Evolutionary conservation across 1,140 invertebrate species (phyloP).

Genomic region (Brevipalpus yothersi): DNA sequence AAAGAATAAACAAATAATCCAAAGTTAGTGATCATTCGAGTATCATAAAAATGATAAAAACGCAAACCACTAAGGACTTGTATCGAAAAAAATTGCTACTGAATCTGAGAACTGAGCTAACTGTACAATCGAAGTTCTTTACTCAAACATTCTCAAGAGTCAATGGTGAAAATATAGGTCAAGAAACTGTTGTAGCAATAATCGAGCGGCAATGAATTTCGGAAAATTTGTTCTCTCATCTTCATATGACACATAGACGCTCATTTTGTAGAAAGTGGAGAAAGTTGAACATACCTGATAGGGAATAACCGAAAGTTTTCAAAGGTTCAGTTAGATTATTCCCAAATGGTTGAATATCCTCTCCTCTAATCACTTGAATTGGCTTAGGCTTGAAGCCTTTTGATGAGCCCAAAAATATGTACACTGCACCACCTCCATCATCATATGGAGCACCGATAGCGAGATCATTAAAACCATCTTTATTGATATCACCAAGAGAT

Average conservation of each 20-base stretch:
- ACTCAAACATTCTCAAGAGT: no score
- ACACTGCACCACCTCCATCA: conserved; percentile 59
- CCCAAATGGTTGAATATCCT: no score
- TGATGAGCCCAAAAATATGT: conserved; percentile 68
- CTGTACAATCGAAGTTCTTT: no score
- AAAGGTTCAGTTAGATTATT: conserved; percentile 9
- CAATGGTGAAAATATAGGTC: no score
- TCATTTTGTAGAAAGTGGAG: conserved; percentile 2
- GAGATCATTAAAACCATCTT: conserved; percentile 44
- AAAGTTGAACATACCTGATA: conserved; percentile 32
- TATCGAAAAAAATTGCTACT: no score
- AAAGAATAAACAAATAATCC: no score
- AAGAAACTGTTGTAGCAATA: background rate
- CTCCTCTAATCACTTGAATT: conserved; percentile 35
- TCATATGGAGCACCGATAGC: conserved; percentile 87
- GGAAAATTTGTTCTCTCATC: no score
- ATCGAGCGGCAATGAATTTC: background rate
- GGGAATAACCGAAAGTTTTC: conserved; percentile 63
- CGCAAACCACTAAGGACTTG: no score
- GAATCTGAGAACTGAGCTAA: no score
- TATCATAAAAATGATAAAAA: no score
- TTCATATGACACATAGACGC: background rate
- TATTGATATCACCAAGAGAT: conserved; percentile 66
- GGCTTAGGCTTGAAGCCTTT: conserved; percentile 42
- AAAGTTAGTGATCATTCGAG: no score